A percentile compares a stretch with the other conserved stretches of the same genome.
Conservation (phyloP, 2,113 vertebrate genomes). For the Egretta garzetta region DNA sequence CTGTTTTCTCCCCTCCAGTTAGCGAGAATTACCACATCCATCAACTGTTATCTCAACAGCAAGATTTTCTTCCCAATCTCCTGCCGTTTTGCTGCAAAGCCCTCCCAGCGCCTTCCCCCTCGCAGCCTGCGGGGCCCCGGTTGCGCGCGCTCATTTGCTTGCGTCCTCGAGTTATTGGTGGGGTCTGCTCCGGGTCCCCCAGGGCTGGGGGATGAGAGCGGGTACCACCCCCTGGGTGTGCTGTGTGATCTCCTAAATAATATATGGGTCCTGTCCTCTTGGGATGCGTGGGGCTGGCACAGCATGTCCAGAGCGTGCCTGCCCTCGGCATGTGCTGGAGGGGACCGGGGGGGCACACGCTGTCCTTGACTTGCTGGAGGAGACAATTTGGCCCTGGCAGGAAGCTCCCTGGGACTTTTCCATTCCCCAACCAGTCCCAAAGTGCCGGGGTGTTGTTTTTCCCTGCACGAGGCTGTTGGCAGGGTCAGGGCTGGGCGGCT, state of each 20-base stretch:
- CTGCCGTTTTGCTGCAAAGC: background rate
- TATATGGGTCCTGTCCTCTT: accelerated
- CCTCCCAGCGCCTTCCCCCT: background rate
- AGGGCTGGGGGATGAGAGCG: accelerated
- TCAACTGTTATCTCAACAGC: background rate
- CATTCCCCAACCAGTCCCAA: background rate
- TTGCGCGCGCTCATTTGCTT: background rate
- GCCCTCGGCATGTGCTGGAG: accelerated
- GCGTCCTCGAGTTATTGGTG: background rate
- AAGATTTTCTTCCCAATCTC: background rate
- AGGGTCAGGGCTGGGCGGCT: accelerated
- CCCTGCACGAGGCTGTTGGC: background rate
- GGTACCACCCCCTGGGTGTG: background rate
- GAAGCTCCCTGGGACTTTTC: constrained; percentile 27
- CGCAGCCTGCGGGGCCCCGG: accelerated
- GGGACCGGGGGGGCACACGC: background rate
- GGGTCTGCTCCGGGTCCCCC: background rate
- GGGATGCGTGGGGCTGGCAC: background rate
- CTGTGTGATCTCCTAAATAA: background rate
- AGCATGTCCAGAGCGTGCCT: background rate
- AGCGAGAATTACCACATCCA: background rate
- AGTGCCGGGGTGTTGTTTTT: background rate
- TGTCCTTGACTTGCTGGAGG: background rate
- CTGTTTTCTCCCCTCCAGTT: background rate
- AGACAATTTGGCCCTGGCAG: background rate